Evolutionary conservation across 2,113 vertebrate species (phyloP).

Genomic region (Phalacrocorax aristotelis): DNA sequence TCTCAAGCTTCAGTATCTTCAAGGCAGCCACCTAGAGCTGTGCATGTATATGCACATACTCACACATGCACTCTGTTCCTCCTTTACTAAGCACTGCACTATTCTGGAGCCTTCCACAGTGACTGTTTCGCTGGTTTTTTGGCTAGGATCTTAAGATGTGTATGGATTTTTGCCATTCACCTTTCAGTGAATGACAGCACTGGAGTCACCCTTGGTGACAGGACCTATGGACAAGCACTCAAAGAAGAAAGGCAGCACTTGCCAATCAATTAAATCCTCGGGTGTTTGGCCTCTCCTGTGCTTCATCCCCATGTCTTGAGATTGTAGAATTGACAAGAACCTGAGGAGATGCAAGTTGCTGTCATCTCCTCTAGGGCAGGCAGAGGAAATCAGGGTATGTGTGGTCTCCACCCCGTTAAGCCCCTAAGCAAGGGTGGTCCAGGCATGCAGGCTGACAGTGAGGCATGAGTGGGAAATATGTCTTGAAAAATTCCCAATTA

Average conservation of each 20-base stretch:
- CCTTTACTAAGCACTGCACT: neutral
- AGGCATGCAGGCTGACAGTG: neutral
- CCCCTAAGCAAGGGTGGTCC: neutral
- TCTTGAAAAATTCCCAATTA: neutral
- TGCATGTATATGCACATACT: rapidly evolving
- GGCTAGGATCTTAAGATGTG: neutral
- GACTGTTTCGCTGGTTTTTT: neutral
- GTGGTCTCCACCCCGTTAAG: neutral
- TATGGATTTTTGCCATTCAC: neutral
- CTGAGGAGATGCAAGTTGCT: neutral
- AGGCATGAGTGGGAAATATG: neutral
- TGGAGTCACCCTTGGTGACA: neutral
- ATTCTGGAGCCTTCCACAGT: neutral
- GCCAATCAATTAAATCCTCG: neutral
- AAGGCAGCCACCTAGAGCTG: neutral
- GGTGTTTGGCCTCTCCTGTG: neutral
- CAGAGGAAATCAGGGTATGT: neutral
- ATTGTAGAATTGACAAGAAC: neutral
- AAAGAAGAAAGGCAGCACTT: neutral
- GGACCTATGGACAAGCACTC: neutral
- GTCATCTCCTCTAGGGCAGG: neutral
- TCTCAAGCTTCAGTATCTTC: neutral
- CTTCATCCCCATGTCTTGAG: rapidly evolving
- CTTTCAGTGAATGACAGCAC: neutral
- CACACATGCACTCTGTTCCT: neutral